phyloP scores from a whole-genome alignment of 2,888 invertebrate genomes.

The Itoplectis maculator region DNA sequence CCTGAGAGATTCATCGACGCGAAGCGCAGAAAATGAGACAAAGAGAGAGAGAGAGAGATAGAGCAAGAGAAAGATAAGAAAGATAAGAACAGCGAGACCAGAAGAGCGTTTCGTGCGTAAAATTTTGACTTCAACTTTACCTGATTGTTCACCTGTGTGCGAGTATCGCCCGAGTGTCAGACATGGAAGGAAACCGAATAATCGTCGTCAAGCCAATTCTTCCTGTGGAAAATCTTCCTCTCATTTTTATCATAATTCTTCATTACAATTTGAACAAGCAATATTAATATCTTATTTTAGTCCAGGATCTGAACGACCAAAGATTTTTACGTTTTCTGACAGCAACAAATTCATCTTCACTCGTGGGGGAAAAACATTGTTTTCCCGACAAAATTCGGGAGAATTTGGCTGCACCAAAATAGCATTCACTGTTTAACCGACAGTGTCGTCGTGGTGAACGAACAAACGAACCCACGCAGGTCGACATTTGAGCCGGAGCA shows the following conservation, averaged over 20 bases:
- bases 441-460: background rate
- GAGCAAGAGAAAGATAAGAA: background rate
- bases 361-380: background rate
- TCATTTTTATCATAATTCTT: constrained; percentile 5
- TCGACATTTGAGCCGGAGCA: background rate
- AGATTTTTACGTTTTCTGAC: background rate
- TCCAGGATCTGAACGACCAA: background rate
- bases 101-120: constrained; percentile 53
- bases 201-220: constrained; percentile 29
- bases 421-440: background rate
- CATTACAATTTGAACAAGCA: background rate
- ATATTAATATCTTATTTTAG: background rate
- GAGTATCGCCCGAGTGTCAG: constrained; percentile 48
- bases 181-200: constrained; percentile 63
- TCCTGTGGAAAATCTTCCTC: background rate
- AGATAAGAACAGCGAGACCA: constrained; percentile 17
- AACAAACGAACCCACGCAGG: background rate
- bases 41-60: background rate
- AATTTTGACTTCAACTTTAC: constrained; percentile 57
- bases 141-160: constrained; percentile 65
- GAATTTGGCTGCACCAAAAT: background rate
- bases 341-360: background rate
- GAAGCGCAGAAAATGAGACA: background rate
- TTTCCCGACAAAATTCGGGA: too few species aligned
- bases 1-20: background rate